phyloP scores from a whole-genome alignment of 2,888 invertebrate species.

The Schizaphis graminum region DNA sequence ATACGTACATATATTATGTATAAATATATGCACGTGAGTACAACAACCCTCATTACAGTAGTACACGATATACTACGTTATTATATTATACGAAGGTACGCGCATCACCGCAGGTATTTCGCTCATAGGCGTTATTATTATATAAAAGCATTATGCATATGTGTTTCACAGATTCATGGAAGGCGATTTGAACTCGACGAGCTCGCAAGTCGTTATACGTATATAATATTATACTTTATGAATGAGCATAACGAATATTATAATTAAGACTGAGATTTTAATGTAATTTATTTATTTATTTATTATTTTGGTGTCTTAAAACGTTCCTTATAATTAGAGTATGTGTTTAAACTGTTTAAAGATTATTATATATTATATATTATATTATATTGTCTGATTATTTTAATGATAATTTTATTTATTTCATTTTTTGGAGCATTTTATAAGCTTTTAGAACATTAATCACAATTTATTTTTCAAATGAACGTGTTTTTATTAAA shows the following conservation, averaged over 20 bases:
- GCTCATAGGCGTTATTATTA: not conserved
- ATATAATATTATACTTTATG: not conserved
- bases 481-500: not conserved
- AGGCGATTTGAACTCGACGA: not conserved
- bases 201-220: not conserved
- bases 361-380: no score
- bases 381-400: no score
- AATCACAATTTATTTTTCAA: not conserved
- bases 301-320: not conserved
- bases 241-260: not conserved
- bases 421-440: not conserved
- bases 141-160: not conserved
- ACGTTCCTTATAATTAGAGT: not conserved
- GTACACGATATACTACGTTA: not conserved
- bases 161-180: not conserved
- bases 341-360: not conserved
- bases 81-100: not conserved
- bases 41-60: not conserved
- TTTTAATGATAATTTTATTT: not conserved
- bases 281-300: not conserved
- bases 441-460: not conserved
- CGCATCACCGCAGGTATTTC: not conserved
- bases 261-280: not conserved
- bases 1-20: not conserved
- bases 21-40: not conserved